phyloP scores from a whole-genome alignment of 2,113 vertebrate genomes.

The Brienomyrus longianalis region DNA sequence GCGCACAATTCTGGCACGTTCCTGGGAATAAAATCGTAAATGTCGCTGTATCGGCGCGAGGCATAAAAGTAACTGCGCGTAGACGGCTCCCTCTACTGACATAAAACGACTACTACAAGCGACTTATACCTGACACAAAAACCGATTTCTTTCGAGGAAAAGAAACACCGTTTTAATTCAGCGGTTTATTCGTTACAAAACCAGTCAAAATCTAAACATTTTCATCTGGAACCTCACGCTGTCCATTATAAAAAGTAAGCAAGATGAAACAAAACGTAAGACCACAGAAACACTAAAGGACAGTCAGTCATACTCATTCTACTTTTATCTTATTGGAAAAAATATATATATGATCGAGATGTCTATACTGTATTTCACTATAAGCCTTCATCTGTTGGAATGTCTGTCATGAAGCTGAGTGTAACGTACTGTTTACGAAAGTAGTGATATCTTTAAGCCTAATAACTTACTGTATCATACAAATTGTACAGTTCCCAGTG shows the following conservation, averaged over 20 bases:
- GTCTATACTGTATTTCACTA: not conserved
- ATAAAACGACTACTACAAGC: constrained; percentile 5
- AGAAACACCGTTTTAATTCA: not conserved
- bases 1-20: not conserved
- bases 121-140: not conserved
- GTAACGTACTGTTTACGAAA: not conserved
- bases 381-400: not conserved
- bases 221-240: constrained; percentile 11
- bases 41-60: not conserved
- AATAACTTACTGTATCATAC: constrained; percentile 1
- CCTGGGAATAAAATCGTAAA: not conserved
- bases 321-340: not conserved
- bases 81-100: constrained; percentile 48
- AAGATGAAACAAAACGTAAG: not conserved
- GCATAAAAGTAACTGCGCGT: not conserved
- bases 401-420: not conserved
- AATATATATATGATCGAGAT: not conserved
- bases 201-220: constrained; percentile 20
- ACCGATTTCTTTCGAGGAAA: not conserved
- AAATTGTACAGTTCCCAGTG: not conserved
- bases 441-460: not conserved
- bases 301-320: not conserved
- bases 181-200: constrained; percentile 26
- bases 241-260: constrained; percentile 20
- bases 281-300: not conserved